Base-by-base conservation (phyloP, 2,113 vertebrate species). In the Albula goreensis region DNA sequence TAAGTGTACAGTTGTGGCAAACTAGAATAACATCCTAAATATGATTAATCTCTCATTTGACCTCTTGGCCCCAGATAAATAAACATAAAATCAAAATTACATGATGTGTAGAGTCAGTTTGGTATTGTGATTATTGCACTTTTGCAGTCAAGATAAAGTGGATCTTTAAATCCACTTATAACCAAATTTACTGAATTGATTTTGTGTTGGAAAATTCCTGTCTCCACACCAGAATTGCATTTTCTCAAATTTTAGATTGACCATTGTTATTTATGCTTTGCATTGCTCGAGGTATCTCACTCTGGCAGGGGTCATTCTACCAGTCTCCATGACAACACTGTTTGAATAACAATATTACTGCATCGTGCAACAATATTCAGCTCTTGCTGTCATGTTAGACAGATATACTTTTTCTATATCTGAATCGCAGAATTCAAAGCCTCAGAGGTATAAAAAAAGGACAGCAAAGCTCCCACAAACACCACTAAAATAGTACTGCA, bases 401-500 rank as follows among this genome's bases (percentile, higher is more conserved):
- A 66, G 13, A 15, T 41, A 77, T 22, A 22, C 49, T 50, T 48
- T 12, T 80, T 7, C 66, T 63, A 10, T n/a, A 48, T 85, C 51
- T 60, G 84, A 51, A 80, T 22, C 78, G 63, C 79, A 85, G 49
- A n/a, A 66, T 13, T 22, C 9, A 82, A 77, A 53, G 85, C 60
- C 0, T 52, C 31, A 77, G 57, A 53, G 10, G 56, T 25, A 25
- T 8, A 57, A 52, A 1, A 1, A 3, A 60, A 15, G 48, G 15
- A 74, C 19, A 31, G 53, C 22, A 19, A 60, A 81, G 80, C 50
- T 85, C 25, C 41, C 85, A 82, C 81, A 82, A 52, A 56, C 63
- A 31, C n/a, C 25, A 78, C 41, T 31, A n/a, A 19, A 50, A 10
- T 48, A 74, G 31, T 49, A 22, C 70, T 57, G 81, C 51, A 56